phyloP scores from a whole-genome alignment of 2,888 invertebrate genomes.

The Heliconius ismenius region DNA sequence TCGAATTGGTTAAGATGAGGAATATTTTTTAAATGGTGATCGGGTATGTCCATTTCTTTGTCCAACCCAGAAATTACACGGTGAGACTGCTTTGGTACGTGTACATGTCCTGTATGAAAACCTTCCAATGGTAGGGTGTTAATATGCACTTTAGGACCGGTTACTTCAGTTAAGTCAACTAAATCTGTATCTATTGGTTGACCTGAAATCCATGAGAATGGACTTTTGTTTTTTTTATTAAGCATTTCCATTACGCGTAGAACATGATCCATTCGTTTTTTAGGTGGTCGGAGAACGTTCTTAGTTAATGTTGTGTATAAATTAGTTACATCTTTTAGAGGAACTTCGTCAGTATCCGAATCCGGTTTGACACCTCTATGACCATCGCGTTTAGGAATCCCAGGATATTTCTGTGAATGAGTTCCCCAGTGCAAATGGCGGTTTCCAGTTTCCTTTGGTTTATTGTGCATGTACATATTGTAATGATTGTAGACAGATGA shows the following conservation, averaged over 20 bases:
- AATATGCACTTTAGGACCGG: not conserved
- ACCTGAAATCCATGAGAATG: not conserved
- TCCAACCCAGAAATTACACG: not conserved
- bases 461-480: not conserved
- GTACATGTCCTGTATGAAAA: not conserved
- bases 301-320: not conserved
- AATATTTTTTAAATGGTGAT: not conserved
- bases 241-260: not conserved
- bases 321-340: not conserved
- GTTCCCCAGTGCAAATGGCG: too few relatives aligned
- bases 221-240: not conserved
- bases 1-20: constrained; percentile 43
- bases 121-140: not conserved
- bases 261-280: not conserved
- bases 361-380: not conserved
- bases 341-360: not conserved
- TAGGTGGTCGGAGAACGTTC: not conserved
- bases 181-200: not conserved
- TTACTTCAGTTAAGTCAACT: not conserved
- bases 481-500: not conserved
- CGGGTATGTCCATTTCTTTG: not conserved
- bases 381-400: not conserved
- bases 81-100: not conserved
- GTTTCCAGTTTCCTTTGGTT: not conserved
- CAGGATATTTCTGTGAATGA: not conserved